phyloP scores from a whole-genome alignment of 2,797 vertebrate genomes.

The Myotis vivesi region DNA sequence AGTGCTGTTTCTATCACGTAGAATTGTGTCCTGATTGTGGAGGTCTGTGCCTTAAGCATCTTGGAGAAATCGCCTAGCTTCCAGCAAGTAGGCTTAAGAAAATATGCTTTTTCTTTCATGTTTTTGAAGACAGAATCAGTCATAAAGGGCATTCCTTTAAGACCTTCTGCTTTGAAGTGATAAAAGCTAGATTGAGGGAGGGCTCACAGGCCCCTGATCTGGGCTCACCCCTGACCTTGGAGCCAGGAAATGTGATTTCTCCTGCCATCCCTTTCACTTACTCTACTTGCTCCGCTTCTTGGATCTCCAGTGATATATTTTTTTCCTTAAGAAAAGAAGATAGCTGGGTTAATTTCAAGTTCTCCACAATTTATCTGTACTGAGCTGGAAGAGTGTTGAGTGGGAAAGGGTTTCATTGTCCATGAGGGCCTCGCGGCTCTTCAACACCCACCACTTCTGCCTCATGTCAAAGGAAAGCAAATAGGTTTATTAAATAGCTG shows the following conservation, averaged over 20 bases:
- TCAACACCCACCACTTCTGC: slow-evolving; percentile 88
- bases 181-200: slow-evolving; percentile 74
- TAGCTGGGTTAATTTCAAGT: slow-evolving; percentile 85
- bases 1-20: not conserved
- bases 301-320: slow-evolving; percentile 42
- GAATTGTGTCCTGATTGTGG: not conserved
- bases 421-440: slow-evolving; percentile 85
- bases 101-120: slow-evolving; percentile 67
- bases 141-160: slow-evolving; percentile 74
- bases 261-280: slow-evolving; percentile 64
- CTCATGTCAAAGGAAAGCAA: slow-evolving; percentile 88
- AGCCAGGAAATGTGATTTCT: slow-evolving; percentile 78
- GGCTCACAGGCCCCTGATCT: slow-evolving; percentile 67
- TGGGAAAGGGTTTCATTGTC: slow-evolving; percentile 89
- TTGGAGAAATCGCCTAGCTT: slow-evolving; percentile 29
- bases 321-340: slow-evolving; percentile 72
- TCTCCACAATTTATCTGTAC: slow-evolving; percentile 87
- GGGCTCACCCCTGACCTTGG: slow-evolving; percentile 68
- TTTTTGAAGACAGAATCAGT: slow-evolving; percentile 71
- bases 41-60: not conserved
- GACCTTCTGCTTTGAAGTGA: slow-evolving; percentile 76
- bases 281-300: slow-evolving; percentile 47
- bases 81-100: slow-evolving; percentile 70
- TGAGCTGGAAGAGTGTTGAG: slow-evolving; percentile 88
- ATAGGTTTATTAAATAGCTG: slow-evolving; percentile 91